These are phyloP conservation scores for Macaca fascicularis DNA, from an alignment of 2,113 vertebrate genomes.

Conservation along the genomic window T2T-MFA8v1.1 NC_088387.1:106417501-106418000, in stretches of 20 bases:
- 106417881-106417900: background rate
- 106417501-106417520: background rate
- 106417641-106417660: background rate
- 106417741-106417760: background rate
- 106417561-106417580: background rate
- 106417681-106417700: background rate
- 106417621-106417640: background rate
- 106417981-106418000: background rate
- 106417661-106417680: background rate
- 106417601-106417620: background rate
- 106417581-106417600: background rate
- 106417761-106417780: background rate
- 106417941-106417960: background rate
- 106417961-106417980: background rate
- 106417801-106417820: fast-evolving
- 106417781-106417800: no score
- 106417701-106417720: background rate
- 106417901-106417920: fast-evolving
- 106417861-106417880: background rate
- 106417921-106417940: background rate
- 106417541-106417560: no score
- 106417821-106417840: background rate
- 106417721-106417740: background rate
- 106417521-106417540: background rate
- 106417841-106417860: background rate